phyloP scores from a whole-genome alignment of 2,113 vertebrate genomes.

The Collichthys lucidus region DNA sequence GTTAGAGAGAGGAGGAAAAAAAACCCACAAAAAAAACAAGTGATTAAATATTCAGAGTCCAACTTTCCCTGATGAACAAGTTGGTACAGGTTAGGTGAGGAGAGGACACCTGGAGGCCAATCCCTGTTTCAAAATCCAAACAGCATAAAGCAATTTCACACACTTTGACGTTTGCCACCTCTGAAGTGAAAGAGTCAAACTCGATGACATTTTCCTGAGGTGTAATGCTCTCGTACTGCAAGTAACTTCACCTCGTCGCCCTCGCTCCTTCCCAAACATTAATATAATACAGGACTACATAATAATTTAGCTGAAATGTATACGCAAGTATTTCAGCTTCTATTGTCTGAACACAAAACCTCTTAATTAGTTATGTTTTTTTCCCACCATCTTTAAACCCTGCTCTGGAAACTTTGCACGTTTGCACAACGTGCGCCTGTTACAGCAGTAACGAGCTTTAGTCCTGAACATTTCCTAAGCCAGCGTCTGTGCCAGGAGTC shows the following conservation, averaged over 20 bases:
- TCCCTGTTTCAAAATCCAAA: background rate
- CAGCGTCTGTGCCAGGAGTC: background rate
- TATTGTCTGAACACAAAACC: background rate
- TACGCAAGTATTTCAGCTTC: background rate
- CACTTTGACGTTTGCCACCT: constrained; percentile 2
- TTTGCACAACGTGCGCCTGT: background rate
- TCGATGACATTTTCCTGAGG: background rate
- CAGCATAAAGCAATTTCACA: background rate
- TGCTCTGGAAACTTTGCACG: background rate
- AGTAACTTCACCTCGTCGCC: background rate
- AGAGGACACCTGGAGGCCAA: constrained; percentile 6
- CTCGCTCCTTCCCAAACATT: background rate
- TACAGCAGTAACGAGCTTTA: background rate
- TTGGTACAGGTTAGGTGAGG: constrained; percentile 13
- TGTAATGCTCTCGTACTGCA: background rate
- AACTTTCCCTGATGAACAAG: constrained; percentile 38
- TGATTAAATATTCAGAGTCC: constrained; percentile 64
- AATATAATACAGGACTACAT: background rate
- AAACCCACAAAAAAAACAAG: constrained; percentile 41
- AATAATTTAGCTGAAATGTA: background rate
- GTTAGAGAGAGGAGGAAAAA: constrained; percentile 20
- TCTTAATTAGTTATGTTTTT: background rate
- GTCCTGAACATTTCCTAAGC: background rate
- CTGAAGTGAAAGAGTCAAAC: background rate
- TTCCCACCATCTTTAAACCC: background rate